Conservation (phyloP, 2,113 vertebrate genomes). For the Herpailurus yagouaroundi region DNA sequence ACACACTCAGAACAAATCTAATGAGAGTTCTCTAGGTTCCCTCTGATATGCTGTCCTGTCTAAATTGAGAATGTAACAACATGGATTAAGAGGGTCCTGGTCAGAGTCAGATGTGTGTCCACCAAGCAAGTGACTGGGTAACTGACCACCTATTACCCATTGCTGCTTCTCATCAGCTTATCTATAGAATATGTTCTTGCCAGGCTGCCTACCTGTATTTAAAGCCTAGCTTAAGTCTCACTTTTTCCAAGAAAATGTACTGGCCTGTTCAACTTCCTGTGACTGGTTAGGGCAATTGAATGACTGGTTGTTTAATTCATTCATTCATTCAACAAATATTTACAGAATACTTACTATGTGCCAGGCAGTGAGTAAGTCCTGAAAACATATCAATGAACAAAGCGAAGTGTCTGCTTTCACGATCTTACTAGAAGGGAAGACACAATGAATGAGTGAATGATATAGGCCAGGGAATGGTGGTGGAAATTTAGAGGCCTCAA, state of each 20-base stretch:
- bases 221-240: not conserved
- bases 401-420: not conserved
- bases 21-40: not conserved
- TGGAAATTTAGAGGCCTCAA: not conserved
- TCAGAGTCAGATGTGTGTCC: not conserved
- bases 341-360: not conserved
- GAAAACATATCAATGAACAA: not conserved
- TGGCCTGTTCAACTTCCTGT: not conserved
- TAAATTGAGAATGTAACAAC: not conserved
- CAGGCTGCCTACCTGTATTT: not conserved
- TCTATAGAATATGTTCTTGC: not conserved
- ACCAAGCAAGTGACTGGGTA: not conserved
- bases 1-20: no score
- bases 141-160: not conserved
- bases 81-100: not conserved
- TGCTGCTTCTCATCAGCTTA: not conserved
- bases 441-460: not conserved
- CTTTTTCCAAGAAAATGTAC: not conserved
- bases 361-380: not conserved
- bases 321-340: not conserved
- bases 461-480: not conserved
- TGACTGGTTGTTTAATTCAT: not conserved
- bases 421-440: not conserved
- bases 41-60: not conserved
- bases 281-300: not conserved